Evolutionary conservation across 1,140 invertebrate species (phyloP), one percentile per base, ranked within the genome.

Genomic region (Lasaia peninsularis): DNA sequence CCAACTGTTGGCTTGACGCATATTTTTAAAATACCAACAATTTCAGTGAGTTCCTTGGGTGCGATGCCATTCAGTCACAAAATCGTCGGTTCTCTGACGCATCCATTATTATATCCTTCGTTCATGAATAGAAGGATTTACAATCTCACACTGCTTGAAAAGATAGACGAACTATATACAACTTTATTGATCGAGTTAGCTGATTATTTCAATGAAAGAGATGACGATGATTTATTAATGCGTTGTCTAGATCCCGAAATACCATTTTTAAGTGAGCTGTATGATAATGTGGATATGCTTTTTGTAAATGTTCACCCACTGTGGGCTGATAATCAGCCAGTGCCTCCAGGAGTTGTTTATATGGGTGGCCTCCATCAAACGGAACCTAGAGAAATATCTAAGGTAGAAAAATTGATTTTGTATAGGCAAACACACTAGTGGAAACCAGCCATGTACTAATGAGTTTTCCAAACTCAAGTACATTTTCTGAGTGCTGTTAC

Each of bases 301-400:
- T 84, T 93, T 52, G 50, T 88, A 3, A 90, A 89, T 61, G 71
- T 67, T 9, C 82, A 91, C 79, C 83, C 81, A 5, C 59, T 83
- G 8, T 77, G 89, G 24, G 24, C 24, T 28, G 69, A 73, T 48
- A 70, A 78, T 12, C 74, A 82, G 14, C 82, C 91, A 3, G 62
- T 85, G n/a, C 74, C 85, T 10, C 86, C 89, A 6, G 75, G 63
- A 48, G 79, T 90, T 2, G 61, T 91, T 2, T 70, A 86, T 58
- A 69, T 91, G 40, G 86, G 85, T 18, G 89, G 90, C 3, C 71
- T 90, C 28, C 90, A 91, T 70, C 67, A 79, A 21, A 72, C 77
- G 62, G 58, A 71, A 62, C 24, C 63, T 89, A 58, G 79, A 78
- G 56, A 72, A 34, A 56, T 75, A 16, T 60, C 70, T 40, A 34